Conservation (phyloP, 2,113 vertebrate genomes). For the Plotosus lineatus region DNA sequence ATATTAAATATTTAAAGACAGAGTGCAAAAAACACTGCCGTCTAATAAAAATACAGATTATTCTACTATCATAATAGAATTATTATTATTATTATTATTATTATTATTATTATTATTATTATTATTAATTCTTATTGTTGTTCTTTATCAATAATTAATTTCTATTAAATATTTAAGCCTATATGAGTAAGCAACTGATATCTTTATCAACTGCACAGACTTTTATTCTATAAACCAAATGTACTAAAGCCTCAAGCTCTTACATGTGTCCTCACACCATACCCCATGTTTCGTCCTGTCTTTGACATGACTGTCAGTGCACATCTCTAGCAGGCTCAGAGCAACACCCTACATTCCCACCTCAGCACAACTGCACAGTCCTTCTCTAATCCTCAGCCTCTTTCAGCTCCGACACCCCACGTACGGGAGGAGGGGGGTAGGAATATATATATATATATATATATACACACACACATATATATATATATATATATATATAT, state of each 20-base stretch:
- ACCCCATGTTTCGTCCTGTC: background rate
- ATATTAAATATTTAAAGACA: too few relatives aligned
- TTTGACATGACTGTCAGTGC: background rate
- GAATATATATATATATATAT: too few relatives aligned
- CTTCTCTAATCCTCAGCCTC: conserved; percentile 27
- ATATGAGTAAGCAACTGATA: background rate
- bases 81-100: background rate
- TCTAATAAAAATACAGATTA: too few relatives aligned
- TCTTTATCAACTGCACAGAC: background rate
- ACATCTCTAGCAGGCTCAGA: conserved; percentile 14
- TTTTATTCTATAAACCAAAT: background rate
- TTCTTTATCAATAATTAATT: background rate
- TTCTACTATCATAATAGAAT: too few relatives aligned
- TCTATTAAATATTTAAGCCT: background rate
- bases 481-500: too few relatives aligned
- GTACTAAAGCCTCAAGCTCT: background rate
- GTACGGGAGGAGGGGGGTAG: background rate
- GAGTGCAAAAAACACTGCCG: too few relatives aligned
- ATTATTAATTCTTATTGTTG: too few relatives aligned
- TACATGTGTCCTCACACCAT: background rate
- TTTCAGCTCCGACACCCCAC: conserved; percentile 15
- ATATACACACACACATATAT: too few relatives aligned
- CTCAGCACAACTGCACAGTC: conserved; percentile 21
- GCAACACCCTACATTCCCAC: conserved; percentile 26
- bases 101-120: background rate